Conservation (phyloP, 2,113 vertebrate species). For the Ceyx margarethae region DNA sequence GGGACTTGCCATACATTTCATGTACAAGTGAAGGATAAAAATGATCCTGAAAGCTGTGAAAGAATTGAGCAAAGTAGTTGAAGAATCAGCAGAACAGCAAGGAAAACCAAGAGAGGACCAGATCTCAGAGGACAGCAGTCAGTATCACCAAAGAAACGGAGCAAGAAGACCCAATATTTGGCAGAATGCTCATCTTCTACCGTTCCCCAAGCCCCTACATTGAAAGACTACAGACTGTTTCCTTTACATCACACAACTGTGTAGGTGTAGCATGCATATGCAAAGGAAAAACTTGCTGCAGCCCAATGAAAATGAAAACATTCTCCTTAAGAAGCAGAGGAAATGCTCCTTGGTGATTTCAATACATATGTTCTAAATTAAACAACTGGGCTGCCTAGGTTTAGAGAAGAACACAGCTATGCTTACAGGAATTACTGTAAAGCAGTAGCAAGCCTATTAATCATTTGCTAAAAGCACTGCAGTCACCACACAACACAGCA, state of each 20-base stretch:
- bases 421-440: not conserved
- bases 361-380: not conserved
- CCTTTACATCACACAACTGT: not conserved
- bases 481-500: not conserved
- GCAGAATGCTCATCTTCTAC: not conserved
- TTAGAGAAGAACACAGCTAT: not conserved
- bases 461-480: not conserved
- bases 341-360: not conserved
- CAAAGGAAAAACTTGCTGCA: not conserved
- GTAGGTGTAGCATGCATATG: not conserved
- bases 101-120: not conserved
- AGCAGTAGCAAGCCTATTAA: not conserved
- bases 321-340: not conserved
- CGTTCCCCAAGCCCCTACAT: not conserved
- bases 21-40: not conserved
- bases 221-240: not conserved
- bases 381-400: not conserved
- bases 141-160: not conserved
- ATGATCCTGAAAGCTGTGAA: not conserved
- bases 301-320: not conserved
- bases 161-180: not conserved
- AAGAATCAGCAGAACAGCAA: not conserved
- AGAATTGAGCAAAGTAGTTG: not conserved
- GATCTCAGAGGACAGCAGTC: not conserved
- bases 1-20: accelerated